Conservation (phyloP, 1,140 invertebrate species). For the Varroa destructor region DNA sequence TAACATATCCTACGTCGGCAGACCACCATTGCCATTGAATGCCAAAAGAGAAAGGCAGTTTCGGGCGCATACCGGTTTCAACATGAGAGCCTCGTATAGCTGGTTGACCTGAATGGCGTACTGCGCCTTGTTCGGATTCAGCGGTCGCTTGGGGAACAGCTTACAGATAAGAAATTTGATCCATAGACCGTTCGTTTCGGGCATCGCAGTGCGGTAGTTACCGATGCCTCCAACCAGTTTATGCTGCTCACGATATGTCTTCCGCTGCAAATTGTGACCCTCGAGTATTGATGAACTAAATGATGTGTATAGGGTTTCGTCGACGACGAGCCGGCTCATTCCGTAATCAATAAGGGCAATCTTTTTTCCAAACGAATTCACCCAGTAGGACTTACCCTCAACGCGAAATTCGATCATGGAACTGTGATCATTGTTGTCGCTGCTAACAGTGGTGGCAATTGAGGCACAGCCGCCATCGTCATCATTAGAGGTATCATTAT, state of each 20-base stretch:
- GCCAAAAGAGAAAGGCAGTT: background rate
- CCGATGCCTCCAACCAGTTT: background rate
- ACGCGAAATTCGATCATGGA: conserved; percentile 1
- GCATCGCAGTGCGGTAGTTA: background rate
- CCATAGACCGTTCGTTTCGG: conserved; percentile 15
- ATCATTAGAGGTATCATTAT: background rate
- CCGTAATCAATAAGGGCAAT: conserved; percentile 15
- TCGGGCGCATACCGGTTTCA: background rate
- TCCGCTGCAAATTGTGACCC: background rate
- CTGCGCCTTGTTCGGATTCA: background rate
- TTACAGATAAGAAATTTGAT: background rate
- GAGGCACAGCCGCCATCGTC: background rate
- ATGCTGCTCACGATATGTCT: conserved; percentile 16
- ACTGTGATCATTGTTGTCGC: background rate
- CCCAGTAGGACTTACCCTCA: background rate
- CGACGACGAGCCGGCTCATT: conserved; percentile 12
- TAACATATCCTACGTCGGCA: too few relatives aligned
- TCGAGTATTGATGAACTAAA: background rate
- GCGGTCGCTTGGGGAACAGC: background rate
- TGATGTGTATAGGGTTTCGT: background rate
- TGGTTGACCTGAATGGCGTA: conserved; percentile 1
- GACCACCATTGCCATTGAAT: background rate
- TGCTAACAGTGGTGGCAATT: too few relatives aligned
- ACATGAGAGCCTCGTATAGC: background rate
- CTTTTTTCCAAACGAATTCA: conserved; percentile 7